Evolutionary conservation across 2,888 invertebrate genomes (phyloP).

Genomic region (Diarsia mendica): DNA sequence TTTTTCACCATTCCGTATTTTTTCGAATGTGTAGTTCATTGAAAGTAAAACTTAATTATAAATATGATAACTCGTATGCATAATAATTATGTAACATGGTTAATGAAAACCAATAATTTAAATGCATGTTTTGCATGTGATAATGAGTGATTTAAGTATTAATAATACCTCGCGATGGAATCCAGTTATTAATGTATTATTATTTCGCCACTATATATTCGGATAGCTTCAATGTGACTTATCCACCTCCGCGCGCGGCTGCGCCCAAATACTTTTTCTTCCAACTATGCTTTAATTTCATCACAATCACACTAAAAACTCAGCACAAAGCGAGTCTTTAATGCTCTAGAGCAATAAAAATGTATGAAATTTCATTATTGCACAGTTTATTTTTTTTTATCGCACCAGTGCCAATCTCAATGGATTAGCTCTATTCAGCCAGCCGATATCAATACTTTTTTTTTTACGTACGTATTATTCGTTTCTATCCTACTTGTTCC

Average conservation of each 20-base stretch:
- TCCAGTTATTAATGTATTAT: slow-evolving; percentile 13
- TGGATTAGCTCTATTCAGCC: too few relatives aligned
- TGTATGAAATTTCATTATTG: too few relatives aligned
- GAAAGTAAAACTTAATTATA: neutral
- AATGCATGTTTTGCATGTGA: neutral
- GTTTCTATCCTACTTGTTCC: too few relatives aligned
- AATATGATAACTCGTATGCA: neutral
- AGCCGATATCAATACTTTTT: too few relatives aligned
- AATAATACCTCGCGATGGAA: neutral
- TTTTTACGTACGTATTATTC: too few relatives aligned
- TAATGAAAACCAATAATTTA: neutral
- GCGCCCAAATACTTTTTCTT: neutral
- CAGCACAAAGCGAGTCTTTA: too few relatives aligned
- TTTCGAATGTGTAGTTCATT: neutral
- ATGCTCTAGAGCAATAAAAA: too few relatives aligned
- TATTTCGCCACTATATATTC: neutral
- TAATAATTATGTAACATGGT: too few relatives aligned
- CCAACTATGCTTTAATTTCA: too few relatives aligned
- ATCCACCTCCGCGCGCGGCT: neutral
- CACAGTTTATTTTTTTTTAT: too few relatives aligned
- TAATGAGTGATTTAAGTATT: neutral
- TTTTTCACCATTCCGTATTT: neutral
- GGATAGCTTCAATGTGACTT: slow-evolving; percentile 12
- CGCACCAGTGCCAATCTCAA: too few relatives aligned
- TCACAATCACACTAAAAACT: too few relatives aligned